Evolutionary conservation across 2,113 vertebrate genomes (phyloP).

Genomic region (Equus quagga): DNA sequence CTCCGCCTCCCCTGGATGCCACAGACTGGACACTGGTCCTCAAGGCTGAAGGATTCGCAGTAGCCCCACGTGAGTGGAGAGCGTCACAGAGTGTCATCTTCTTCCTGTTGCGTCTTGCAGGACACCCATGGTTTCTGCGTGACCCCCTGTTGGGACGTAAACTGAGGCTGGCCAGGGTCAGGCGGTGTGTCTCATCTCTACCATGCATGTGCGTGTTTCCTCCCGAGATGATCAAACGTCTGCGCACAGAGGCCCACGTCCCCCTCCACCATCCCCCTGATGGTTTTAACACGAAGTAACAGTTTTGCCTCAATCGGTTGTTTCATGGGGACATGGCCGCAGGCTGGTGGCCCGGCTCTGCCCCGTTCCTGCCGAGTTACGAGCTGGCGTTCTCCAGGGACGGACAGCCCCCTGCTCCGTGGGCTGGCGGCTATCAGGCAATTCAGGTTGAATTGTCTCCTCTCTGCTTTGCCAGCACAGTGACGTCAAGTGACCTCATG

Average conservation of each 20-base stretch:
- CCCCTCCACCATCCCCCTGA: too few relatives aligned
- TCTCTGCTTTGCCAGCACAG: background rate
- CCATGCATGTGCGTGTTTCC: fast-evolving
- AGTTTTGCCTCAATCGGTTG: too few relatives aligned
- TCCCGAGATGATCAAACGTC: background rate
- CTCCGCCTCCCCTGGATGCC: background rate
- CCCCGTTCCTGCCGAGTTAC: fast-evolving
- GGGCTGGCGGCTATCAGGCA: background rate
- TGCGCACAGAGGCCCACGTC: background rate
- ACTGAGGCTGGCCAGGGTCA: fast-evolving
- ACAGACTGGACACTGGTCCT: background rate
- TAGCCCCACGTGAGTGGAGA: background rate
- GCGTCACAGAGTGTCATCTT: too few relatives aligned
- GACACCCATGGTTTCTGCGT: fast-evolving
- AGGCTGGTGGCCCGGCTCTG: background rate
- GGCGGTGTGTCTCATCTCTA: too few relatives aligned
- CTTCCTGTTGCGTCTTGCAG: too few relatives aligned
- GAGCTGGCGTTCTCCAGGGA: background rate
- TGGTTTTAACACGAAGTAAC: background rate
- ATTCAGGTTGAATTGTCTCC: background rate
- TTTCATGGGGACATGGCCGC: background rate
- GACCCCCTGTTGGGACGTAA: background rate
- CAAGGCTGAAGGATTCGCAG: background rate
- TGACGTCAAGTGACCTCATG: background rate
- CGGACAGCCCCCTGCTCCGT: too few relatives aligned